phyloP scores from a whole-genome alignment of 2,113 vertebrate species.

The Arenaria interpres region DNA sequence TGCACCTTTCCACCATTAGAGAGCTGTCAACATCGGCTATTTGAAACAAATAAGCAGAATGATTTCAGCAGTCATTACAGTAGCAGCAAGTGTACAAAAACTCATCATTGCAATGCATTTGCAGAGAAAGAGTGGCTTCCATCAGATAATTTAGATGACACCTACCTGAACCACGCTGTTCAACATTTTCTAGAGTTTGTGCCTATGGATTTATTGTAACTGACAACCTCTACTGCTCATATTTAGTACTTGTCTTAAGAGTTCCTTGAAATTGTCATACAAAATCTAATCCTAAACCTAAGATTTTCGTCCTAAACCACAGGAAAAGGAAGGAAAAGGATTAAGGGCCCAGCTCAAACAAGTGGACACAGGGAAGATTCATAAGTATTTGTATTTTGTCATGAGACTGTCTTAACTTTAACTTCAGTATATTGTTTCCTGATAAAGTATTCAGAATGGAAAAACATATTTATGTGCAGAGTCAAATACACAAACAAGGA shows the following conservation, averaged over 20 bases:
- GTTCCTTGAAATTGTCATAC: neutral
- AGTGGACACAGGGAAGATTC: neutral
- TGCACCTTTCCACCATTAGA: neutral
- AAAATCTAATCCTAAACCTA: neutral
- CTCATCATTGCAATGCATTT: neutral
- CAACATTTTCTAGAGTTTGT: neutral
- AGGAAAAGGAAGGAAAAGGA: neutral
- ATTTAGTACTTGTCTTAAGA: neutral
- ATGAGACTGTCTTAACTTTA: neutral
- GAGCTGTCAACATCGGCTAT: neutral
- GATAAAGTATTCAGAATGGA: neutral
- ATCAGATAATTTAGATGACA: neutral
- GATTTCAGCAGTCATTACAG: neutral
- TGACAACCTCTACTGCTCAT: neutral
- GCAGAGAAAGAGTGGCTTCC: neutral
- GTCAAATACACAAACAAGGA: neutral
- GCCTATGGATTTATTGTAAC: neutral
- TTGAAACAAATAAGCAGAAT: neutral
- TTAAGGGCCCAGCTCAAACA: neutral
- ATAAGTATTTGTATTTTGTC: neutral
- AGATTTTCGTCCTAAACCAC: neutral
- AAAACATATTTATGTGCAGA: neutral
- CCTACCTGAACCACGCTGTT: neutral
- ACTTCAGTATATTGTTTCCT: neutral
- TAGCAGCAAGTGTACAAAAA: neutral